Conservation (phyloP, 2,797 vertebrate genomes). For the Myotis planiceps region DNA sequence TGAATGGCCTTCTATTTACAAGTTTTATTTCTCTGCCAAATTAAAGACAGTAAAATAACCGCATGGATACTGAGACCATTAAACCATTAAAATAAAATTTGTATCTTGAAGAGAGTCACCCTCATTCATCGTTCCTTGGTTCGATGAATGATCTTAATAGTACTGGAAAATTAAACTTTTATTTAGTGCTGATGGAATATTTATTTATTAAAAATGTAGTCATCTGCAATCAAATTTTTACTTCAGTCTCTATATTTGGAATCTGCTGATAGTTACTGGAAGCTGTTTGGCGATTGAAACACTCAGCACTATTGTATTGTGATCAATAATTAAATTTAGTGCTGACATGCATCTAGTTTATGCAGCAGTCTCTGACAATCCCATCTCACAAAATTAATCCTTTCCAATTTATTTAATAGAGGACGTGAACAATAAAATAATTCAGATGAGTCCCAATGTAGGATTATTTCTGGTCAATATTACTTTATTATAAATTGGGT, state of each 20-base stretch:
- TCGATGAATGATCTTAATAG: slow-evolving; percentile 80
- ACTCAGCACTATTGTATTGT: slow-evolving; percentile 96
- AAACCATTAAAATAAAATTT: slow-evolving; percentile 75
- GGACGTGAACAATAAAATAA: slow-evolving; percentile 90
- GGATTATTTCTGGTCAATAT: slow-evolving; percentile 90
- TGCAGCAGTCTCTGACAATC: slow-evolving; percentile 90
- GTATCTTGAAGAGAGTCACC: slow-evolving; percentile 67
- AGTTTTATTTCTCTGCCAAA: slow-evolving; percentile 64
- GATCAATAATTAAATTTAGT: slow-evolving; percentile 95
- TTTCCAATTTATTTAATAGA: slow-evolving; percentile 92
- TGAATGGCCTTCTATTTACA: slow-evolving; percentile 47
- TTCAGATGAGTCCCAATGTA: slow-evolving; percentile 86
- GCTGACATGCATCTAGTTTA: slow-evolving; percentile 93
- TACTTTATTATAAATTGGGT: slow-evolving; percentile 90
- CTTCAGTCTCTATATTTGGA: slow-evolving; percentile 88
- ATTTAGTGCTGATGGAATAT: slow-evolving; percentile 87
- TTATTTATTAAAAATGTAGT: slow-evolving; percentile 89
- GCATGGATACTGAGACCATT: slow-evolving; percentile 39
- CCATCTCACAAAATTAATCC: slow-evolving; percentile 91
- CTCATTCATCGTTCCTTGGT: slow-evolving; percentile 69
- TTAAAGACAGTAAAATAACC: slow-evolving; percentile 39
- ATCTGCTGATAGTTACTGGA: slow-evolving; percentile 93
- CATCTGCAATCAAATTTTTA: slow-evolving; percentile 86
- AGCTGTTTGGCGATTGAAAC: slow-evolving; percentile 89
- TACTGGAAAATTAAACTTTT: slow-evolving; percentile 86